Base-by-base conservation (phyloP, 2,797 vertebrate genomes). In the Rhinatrema bivittatum region DNA sequence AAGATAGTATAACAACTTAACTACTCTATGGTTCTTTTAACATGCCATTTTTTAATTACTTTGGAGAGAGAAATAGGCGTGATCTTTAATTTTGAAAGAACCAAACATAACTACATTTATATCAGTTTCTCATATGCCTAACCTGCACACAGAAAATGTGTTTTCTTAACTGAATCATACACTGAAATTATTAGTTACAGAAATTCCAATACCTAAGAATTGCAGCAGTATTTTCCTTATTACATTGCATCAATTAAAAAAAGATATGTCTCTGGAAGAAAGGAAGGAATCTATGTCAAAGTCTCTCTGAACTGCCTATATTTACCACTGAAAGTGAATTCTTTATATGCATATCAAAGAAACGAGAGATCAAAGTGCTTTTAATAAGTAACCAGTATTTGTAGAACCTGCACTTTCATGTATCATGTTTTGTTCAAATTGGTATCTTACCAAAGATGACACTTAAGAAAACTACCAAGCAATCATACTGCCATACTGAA, bases 261-360 rank as follows among this genome's bases (percentile, higher is more conserved):
- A n/a, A 78, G 83, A 42, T 16, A 50, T 76, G 70, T 79, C 61
- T 74, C 66, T 74, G 67, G 62, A 71, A 81, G 62, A 84, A 84
- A 85, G 86, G 83, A 84, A 85, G 86, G 83, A 78, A 86, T 74
- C 79, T 84, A 81, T 91, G 92, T 91, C 90, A n/a, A n/a, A n/a
- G 83, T 88, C 87, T 94, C 91, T 95, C 91, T 91, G 91, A 95
- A 93, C 91, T 94, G 97, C 92, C 91, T 97, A 93, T 94, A 97
- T 97, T 98, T 97, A 94, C 87, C 72, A 86, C 89, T 98, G 91
- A 97, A 97, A 97, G 93, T 97, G 94, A 98, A 98, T 98, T 97
- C 90, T 94, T 97, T 94, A 98, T 98, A 92, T 96, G 76, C 86
- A 97, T 93, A 97, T 98, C 95, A 98, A 98, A 98, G 94, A 84